Percentiles rank a stretch among this genome's conserved stretches.
Conservation (phyloP, 2,888 invertebrate species). For the Diarsia rubi region DNA sequence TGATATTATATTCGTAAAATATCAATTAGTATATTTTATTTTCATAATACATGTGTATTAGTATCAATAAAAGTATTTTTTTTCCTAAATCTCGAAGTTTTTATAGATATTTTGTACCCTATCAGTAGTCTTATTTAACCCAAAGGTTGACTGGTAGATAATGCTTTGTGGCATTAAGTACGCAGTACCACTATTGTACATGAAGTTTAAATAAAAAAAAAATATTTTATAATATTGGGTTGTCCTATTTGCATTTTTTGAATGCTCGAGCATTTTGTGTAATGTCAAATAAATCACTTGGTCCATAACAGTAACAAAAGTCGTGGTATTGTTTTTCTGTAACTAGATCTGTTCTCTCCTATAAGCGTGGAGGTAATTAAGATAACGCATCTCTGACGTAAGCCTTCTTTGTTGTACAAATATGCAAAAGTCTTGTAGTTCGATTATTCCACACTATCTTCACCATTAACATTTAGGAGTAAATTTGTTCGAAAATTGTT, state of each 20-base stretch:
- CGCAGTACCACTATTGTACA: too few species aligned
- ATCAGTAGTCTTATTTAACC: too few species aligned
- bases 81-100: too few species aligned
- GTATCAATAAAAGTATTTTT: too few species aligned
- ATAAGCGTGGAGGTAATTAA: constrained; percentile 48
- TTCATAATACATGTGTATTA: too few species aligned
- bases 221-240: too few species aligned
- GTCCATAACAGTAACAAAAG: neutral
- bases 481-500: constrained; percentile 7
- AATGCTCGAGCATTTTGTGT: neutral
- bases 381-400: constrained; percentile 63
- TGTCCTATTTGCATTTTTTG: neutral
- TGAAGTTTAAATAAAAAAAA: too few species aligned
- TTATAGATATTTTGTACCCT: too few species aligned
- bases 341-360: constrained; percentile 47
- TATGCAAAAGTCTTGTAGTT: constrained; percentile 55
- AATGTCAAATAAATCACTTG: neutral
- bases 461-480: constrained; percentile 43
- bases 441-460: constrained; percentile 53
- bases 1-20: too few species aligned
- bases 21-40: too few species aligned
- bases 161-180: too few species aligned
- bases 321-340: constrained; percentile 38
- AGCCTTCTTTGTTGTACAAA: constrained; percentile 46
- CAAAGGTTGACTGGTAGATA: too few species aligned